Evolutionary conservation across 1,140 invertebrate species (phyloP).

Genomic region (Druon quercuslanigerum): DNA sequence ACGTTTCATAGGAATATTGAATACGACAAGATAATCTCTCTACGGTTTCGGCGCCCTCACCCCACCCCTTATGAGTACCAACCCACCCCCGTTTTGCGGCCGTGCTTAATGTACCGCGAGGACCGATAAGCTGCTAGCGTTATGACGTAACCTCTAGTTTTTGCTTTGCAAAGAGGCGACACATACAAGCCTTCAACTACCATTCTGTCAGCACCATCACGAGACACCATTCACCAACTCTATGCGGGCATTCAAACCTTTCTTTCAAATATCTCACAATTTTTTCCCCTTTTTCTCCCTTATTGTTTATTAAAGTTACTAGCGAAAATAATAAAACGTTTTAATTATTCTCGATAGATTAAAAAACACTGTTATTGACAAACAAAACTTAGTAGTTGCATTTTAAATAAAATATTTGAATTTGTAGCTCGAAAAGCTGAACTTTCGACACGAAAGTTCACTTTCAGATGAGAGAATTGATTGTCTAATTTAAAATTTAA

Average conservation of each 20-base stretch:
- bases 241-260: neutral
- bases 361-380: too few relatives aligned
- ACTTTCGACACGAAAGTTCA: too few relatives aligned
- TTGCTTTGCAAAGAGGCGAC: constrained; percentile 53
- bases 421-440: too few relatives aligned
- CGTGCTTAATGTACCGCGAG: constrained; percentile 71
- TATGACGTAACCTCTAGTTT: constrained; percentile 62
- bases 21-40: constrained; percentile 72
- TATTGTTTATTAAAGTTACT: too few relatives aligned
- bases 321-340: too few relatives aligned
- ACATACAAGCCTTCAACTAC: constrained; percentile 36
- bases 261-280: neutral
- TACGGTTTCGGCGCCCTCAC: constrained; percentile 50
- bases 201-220: constrained; percentile 19
- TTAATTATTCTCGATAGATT: too few relatives aligned
- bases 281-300: too few relatives aligned
- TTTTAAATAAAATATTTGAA: too few relatives aligned
- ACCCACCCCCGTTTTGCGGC: constrained; percentile 52
- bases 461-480: too few relatives aligned
- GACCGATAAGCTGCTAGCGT: constrained; percentile 65
- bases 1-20: constrained; percentile 71
- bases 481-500: too few relatives aligned
- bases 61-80: constrained; percentile 38
- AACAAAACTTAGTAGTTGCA: fast-evolving
- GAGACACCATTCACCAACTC: constrained; percentile 18